A percentile compares a stretch with the other conserved stretches of the same genome.
These are phyloP conservation scores for Ceyx cyanopectus DNA, from an alignment of 2,113 vertebrate genomes.

Conservation along the genomic window DNA sequence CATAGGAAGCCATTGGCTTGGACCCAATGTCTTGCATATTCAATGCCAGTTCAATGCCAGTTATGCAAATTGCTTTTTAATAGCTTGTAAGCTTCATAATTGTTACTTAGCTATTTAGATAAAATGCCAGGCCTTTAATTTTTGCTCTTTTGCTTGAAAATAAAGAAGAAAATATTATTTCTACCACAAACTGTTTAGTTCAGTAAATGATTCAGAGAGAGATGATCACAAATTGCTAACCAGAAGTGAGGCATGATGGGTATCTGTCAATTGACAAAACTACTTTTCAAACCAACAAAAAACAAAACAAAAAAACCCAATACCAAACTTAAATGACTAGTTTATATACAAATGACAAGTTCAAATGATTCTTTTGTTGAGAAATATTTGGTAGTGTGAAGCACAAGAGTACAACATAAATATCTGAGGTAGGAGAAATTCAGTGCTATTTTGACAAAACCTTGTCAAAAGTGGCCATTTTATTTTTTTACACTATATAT, in stretches of 20 bases:
- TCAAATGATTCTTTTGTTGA: not conserved
- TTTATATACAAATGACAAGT: not conserved
- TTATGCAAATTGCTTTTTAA: constrained; percentile 39
- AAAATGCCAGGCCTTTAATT: constrained; percentile 38
- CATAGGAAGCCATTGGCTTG: constrained; percentile 12
- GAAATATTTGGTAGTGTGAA: not conserved
- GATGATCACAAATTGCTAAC: not conserved
- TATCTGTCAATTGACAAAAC: not conserved
- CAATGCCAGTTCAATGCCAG: not conserved
- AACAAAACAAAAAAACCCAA: too few species aligned
- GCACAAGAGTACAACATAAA: not conserved
- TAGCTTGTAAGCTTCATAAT: constrained; percentile 50
- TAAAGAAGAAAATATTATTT: not conserved
- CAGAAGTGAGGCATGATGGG: not conserved
- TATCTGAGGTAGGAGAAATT: not conserved
- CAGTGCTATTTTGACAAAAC: not conserved
- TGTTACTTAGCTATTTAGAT: constrained; percentile 28
- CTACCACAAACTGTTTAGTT: not conserved
- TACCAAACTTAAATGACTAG: not conserved
- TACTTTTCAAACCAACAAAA: not conserved
- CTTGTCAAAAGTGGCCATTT: not conserved
- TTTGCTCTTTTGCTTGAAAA: not conserved
- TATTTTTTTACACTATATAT: not conserved
- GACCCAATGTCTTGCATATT: not conserved
- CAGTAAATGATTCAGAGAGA: constrained; percentile 18